A percentile compares a stretch with the other conserved stretches of the same genome.
Conservation (phyloP, 2,797 vertebrate species). For the Pseudotriccus pelzelni region DNA sequence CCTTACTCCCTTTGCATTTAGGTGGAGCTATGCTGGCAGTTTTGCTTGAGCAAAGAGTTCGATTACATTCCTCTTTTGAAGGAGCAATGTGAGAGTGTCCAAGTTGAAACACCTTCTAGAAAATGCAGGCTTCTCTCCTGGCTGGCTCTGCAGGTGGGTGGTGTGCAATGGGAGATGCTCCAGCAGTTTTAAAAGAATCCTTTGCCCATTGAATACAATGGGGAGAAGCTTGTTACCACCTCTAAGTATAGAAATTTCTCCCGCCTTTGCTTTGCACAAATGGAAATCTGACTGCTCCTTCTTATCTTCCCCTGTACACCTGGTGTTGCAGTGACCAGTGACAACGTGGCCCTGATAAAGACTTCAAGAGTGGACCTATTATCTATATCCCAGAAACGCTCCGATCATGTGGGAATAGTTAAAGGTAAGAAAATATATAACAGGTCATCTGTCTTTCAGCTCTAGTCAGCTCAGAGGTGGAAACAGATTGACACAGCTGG, state of each 20-base stretch:
- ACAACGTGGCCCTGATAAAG: constrained; percentile 39
- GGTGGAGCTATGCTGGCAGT: neutral
- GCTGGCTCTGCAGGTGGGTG: neutral
- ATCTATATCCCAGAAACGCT: neutral
- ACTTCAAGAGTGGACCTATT: constrained; percentile 29
- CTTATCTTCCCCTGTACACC: neutral
- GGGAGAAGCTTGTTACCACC: neutral
- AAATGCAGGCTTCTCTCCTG: neutral
- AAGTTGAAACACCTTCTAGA: neutral
- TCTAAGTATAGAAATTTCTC: neutral
- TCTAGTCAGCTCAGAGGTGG: neutral
- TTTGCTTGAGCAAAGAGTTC: neutral
- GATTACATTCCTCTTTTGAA: neutral
- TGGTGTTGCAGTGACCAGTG: neutral
- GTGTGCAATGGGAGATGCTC: neutral
- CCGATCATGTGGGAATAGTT: constrained; percentile 25
- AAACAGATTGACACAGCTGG: constrained; percentile 33
- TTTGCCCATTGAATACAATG: neutral
- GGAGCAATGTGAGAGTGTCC: neutral
- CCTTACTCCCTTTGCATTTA: neutral
- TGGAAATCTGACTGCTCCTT: neutral
- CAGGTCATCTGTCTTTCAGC: constrained; percentile 46
- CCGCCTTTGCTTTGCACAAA: neutral
- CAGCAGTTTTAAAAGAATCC: neutral
- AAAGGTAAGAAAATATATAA: constrained; percentile 41